Evolutionary conservation across 2,797 vertebrate species (phyloP).

Genomic region (Philypnodon macrostomus): DNA sequence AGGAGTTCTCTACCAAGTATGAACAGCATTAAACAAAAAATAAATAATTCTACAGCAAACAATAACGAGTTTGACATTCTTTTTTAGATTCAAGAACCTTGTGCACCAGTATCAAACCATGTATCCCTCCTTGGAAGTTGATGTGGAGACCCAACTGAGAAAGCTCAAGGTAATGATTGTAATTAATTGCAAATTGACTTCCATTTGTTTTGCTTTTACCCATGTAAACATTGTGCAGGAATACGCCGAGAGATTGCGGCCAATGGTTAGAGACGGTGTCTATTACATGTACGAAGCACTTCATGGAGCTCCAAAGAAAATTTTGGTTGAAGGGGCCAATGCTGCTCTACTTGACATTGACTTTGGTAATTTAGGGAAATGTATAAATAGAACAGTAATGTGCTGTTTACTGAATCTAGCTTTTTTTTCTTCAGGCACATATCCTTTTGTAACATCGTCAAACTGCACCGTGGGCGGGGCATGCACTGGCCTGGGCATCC

Average conservation of each 20-base stretch:
- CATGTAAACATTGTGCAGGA: conserved; percentile 68
- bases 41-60: no score
- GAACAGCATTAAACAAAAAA: no score
- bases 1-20: conserved; percentile 91
- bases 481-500: conserved; percentile 94
- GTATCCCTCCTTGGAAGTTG: conserved; percentile 89
- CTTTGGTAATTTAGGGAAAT: conserved; percentile 80
- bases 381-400: neutral
- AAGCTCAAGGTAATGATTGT: conserved; percentile 84
- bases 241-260: conserved; percentile 90
- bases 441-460: conserved; percentile 97
- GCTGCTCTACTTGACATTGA: conserved; percentile 98
- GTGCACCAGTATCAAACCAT: conserved; percentile 93
- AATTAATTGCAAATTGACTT: neutral
- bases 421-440: conserved; percentile 82
- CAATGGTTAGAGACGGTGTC: conserved; percentile 95
- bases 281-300: conserved; percentile 98
- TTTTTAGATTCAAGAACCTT: conserved; percentile 91
- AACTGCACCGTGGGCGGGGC: conserved; percentile 97
- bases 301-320: conserved; percentile 91
- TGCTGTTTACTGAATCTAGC: neutral
- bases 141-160: conserved; percentile 88
- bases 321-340: conserved; percentile 96
- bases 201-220: neutral
- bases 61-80: no score